These are phyloP conservation scores for Bryconaethiops microstoma DNA, from an alignment of 2,797 vertebrate species.

Conservation along the genomic window DNA sequence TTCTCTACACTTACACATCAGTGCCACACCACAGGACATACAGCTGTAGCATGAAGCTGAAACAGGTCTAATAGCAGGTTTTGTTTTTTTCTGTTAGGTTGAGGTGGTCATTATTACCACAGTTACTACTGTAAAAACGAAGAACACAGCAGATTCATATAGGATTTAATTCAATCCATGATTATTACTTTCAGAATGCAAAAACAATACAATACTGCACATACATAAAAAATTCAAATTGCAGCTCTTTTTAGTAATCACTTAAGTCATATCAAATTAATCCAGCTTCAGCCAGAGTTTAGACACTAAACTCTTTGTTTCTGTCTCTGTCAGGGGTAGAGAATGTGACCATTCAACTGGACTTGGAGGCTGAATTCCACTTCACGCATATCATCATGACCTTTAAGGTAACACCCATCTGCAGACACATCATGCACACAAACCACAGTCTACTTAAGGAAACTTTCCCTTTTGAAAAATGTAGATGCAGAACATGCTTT, in stretches of 20 bases:
- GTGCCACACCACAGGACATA: neutral
- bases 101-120: no score
- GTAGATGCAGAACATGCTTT: no score
- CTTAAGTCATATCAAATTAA: neutral
- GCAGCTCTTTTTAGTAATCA: neutral
- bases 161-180: neutral
- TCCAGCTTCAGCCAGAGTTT: neutral
- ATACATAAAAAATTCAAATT: neutral
- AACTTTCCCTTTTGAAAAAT: conserved; percentile 35
- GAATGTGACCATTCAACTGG: conserved; percentile 93
- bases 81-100: no score
- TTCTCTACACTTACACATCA: neutral
- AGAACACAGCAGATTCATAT: neutral
- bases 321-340: conserved; percentile 83
- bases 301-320: conserved; percentile 18
- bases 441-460: conserved; percentile 14
- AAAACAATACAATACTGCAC: neutral
- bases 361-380: conserved; percentile 97
- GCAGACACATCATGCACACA: conserved; percentile 29
- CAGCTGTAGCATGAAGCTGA: no score
- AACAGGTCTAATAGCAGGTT: no score
- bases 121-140: neutral
- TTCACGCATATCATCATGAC: conserved; percentile 99
- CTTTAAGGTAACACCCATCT: conserved; percentile 86
- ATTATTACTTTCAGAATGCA: neutral